Percentiles rank a stretch among this genome's conserved stretches.
Evolutionary conservation across 2,797 vertebrate species (phyloP).

Genomic region (Eupleurogrammus muticus): DNA sequence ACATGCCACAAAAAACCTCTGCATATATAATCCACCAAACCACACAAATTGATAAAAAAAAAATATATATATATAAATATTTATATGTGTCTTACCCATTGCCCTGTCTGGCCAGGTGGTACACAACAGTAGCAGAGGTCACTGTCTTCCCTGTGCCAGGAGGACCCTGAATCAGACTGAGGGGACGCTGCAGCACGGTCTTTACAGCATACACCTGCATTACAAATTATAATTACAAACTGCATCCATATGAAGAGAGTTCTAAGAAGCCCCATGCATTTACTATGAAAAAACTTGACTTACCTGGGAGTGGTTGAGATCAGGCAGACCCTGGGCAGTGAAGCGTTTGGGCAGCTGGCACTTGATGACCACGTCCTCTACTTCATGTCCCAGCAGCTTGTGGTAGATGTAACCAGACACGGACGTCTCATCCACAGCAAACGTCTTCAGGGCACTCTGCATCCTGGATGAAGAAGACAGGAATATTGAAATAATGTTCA

Average conservation of each 20-base stretch:
- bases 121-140: slow-evolving; percentile 95
- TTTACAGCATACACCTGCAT: slow-evolving; percentile 86
- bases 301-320: slow-evolving; percentile 97
- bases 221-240: slow-evolving; percentile 8
- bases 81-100: slow-evolving; percentile 86
- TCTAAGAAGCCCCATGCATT: background rate
- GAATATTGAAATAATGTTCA: background rate
- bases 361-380: slow-evolving; percentile 96
- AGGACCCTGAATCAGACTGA: slow-evolving; percentile 96
- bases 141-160: slow-evolving; percentile 96
- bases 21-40: background rate
- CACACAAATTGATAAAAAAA: background rate
- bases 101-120: slow-evolving; percentile 95
- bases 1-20: background rate
- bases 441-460: slow-evolving; percentile 95
- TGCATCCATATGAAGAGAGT: background rate
- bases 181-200: slow-evolving; percentile 93
- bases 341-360: slow-evolving; percentile 97
- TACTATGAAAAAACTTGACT: background rate
- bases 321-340: slow-evolving; percentile 94
- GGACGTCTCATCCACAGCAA: slow-evolving; percentile 95
- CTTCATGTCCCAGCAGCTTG: slow-evolving; percentile 94
- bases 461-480: slow-evolving; percentile 81
- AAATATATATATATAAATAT: background rate
- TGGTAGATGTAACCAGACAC: slow-evolving; percentile 98